Conservation (phyloP, 2,888 invertebrate species). For the Lacanobia wlatinum region DNA sequence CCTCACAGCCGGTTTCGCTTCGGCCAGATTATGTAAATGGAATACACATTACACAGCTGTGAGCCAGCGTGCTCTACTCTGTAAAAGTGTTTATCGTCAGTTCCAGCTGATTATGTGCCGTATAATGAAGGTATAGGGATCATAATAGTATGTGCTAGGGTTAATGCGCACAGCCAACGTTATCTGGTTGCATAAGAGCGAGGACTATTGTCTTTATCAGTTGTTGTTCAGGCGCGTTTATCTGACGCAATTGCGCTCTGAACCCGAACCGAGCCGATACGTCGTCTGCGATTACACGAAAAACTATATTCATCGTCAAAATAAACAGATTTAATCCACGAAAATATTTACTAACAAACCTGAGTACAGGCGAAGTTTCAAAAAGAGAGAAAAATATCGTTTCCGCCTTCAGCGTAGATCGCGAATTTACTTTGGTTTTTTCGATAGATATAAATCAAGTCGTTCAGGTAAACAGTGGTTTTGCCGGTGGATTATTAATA, state of each 20-base stretch:
- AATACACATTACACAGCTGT: constrained; percentile 83
- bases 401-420: constrained; percentile 25
- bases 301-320: constrained; percentile 31
- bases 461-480: constrained; percentile 57
- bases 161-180: constrained; percentile 80
- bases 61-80: constrained; percentile 70
- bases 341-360: constrained; percentile 46
- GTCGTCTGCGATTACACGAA: constrained; percentile 41
- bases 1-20: constrained; percentile 71
- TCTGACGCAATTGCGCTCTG: constrained; percentile 75
- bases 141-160: constrained; percentile 63
- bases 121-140: constrained; percentile 64
- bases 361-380: constrained; percentile 14
- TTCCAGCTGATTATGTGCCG: constrained; percentile 66
- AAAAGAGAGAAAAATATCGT: constrained; percentile 30
- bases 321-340: constrained; percentile 26
- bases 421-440: constrained; percentile 34
- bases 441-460: constrained; percentile 40
- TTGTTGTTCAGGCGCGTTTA: constrained; percentile 71
- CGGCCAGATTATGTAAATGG: constrained; percentile 82
- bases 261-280: constrained; percentile 52
- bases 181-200: constrained; percentile 87
- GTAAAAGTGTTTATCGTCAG: constrained; percentile 64
- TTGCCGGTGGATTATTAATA: constrained; percentile 50
- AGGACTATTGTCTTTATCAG: constrained; percentile 84